These are phyloP conservation scores for Lasioglossum figueresi DNA, from an alignment of 2,888 invertebrate species.

Conservation along the genomic window DNA sequence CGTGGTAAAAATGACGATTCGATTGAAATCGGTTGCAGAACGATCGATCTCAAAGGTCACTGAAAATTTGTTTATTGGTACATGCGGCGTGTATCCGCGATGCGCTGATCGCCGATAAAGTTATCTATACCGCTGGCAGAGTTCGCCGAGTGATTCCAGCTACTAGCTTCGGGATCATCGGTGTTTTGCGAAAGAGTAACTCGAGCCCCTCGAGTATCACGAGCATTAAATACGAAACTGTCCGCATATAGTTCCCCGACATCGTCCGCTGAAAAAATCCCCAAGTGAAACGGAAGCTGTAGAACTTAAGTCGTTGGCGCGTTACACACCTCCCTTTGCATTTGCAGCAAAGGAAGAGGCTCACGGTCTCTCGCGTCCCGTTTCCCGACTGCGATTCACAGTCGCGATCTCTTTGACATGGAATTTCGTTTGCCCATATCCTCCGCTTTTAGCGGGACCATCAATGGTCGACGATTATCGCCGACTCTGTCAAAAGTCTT, in stretches of 20 bases:
- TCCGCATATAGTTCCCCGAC: neutral
- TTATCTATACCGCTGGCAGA: neutral
- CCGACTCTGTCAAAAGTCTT: neutral
- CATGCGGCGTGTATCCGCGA: neutral
- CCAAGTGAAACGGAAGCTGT: neutral
- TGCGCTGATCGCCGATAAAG: neutral
- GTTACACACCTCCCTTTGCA: neutral
- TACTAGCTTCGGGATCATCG: neutral
- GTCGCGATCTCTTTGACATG: constrained; percentile 44
- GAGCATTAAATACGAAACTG: neutral
- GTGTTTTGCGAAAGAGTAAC: constrained; percentile 3
- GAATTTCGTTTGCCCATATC: constrained; percentile 39
- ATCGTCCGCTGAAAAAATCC: neutral
- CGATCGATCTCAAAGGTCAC: constrained; percentile 5
- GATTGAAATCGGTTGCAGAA: constrained; percentile 17
- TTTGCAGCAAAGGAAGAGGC: neutral
- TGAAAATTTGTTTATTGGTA: neutral
- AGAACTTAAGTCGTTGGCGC: constrained; percentile 24
- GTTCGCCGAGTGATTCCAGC: neutral
- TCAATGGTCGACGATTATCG: neutral
- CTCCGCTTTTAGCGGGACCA: constrained; percentile 1
- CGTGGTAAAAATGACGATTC: neutral
- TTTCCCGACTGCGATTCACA: neutral
- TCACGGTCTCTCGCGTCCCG: neutral
- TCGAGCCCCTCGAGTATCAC: no score